These are phyloP conservation scores for Passer domesticus DNA, from an alignment of 2,113 vertebrate genomes.

Conservation along the genomic window DNA sequence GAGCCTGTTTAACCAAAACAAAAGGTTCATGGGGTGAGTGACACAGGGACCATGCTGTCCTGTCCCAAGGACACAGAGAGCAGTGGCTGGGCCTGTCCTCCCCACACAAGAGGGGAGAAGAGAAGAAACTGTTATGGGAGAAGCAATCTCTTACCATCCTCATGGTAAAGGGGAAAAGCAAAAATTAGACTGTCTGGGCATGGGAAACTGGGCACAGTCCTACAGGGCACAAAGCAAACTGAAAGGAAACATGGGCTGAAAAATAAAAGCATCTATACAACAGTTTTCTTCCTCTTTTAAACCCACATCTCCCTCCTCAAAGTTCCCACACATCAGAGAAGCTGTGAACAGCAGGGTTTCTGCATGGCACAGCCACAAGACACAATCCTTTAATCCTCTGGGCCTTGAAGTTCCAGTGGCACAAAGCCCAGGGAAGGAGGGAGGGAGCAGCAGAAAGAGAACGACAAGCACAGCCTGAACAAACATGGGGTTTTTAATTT, in stretches of 20 bases:
- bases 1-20: background rate
- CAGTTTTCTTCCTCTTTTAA: background rate
- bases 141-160: background rate
- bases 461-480: background rate
- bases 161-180: background rate
- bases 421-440: background rate
- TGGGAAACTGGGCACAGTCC: background rate
- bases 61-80: background rate
- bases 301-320: background rate
- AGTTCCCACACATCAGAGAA: background rate
- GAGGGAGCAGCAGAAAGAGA: background rate
- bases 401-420: background rate
- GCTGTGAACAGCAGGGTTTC: background rate
- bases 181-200: background rate
- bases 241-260: accelerated
- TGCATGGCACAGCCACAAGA: background rate
- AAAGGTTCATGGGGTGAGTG: background rate
- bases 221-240: background rate
- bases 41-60: background rate
- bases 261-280: background rate
- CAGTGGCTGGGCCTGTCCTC: background rate
- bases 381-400: background rate
- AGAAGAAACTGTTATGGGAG: background rate
- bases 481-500: background rate
- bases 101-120: background rate